phyloP scores from a whole-genome alignment of 2,797 vertebrate genomes.

The Mus minutoides region DNA sequence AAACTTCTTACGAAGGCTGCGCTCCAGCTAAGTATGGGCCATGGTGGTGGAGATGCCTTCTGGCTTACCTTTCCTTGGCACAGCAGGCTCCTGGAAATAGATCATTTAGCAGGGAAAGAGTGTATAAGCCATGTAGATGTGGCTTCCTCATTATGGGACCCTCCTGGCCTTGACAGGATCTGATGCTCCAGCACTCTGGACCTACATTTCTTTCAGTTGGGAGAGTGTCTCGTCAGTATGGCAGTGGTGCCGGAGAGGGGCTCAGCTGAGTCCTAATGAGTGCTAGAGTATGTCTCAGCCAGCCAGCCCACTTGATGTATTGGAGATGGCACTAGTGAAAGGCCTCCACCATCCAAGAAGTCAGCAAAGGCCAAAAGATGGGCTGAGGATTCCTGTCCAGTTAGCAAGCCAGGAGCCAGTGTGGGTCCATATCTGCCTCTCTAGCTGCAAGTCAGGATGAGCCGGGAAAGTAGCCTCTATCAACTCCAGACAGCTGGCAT shows the following conservation, averaged over 20 bases:
- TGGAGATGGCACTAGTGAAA: background rate
- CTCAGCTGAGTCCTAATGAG: background rate
- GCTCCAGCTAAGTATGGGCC: background rate
- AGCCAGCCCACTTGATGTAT: background rate
- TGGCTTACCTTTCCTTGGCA: background rate
- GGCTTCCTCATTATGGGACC: background rate
- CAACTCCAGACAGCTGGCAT: rapidly evolving
- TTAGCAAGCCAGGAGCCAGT: background rate
- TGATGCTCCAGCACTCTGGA: rapidly evolving
- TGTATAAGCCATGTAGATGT: rapidly evolving
- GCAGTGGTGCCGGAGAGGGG: background rate
- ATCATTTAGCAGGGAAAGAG: background rate
- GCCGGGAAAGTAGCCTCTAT: rapidly evolving
- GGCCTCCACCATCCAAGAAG: rapidly evolving
- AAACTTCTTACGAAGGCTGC: background rate
- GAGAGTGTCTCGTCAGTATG: rapidly evolving
- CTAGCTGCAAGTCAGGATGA: background rate
- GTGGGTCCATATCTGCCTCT: rapidly evolving
- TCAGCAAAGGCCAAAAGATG: background rate
- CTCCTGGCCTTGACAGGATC: rapidly evolving
- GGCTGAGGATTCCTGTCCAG: rapidly evolving
- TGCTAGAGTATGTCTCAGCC: background rate
- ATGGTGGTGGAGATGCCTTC: rapidly evolving
- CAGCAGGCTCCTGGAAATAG: too few relatives aligned
- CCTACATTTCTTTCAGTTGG: rapidly evolving